phyloP scores from a whole-genome alignment of 2,888 invertebrate species.

The Ectemnius lituratus region DNA sequence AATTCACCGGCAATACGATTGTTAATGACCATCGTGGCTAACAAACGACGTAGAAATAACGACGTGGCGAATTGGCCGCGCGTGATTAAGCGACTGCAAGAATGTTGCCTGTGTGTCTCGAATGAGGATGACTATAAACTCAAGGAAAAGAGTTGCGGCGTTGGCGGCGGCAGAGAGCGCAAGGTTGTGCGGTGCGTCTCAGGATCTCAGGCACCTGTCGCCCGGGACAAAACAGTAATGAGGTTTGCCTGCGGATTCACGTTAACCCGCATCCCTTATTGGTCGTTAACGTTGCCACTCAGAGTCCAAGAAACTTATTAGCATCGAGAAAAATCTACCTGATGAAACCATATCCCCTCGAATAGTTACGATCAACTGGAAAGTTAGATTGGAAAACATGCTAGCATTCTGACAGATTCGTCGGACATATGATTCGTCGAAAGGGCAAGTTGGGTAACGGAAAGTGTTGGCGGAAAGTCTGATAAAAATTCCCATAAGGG shows the following conservation, averaged over 20 bases:
- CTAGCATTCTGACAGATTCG: too few relatives aligned
- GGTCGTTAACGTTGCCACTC: constrained; percentile 12
- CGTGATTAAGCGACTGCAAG: constrained; percentile 9
- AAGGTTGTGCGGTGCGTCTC: neutral
- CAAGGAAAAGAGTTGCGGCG: neutral
- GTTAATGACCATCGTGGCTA: neutral
- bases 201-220: constrained; percentile 41
- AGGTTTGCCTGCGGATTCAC: constrained; percentile 23
- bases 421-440: too few relatives aligned
- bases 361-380: neutral
- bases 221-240: constrained; percentile 28
- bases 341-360: too few relatives aligned
- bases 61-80: constrained; percentile 12
- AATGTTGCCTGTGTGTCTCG: constrained; percentile 14
- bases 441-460: too few relatives aligned
- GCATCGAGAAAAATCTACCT: too few relatives aligned
- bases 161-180: too few relatives aligned
- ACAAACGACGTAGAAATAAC: constrained; percentile 7
- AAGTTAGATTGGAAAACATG: neutral
- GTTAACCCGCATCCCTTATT: constrained; percentile 24
- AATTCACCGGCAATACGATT: too few relatives aligned
- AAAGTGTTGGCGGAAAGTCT: too few relatives aligned
- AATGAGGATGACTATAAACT: constrained; percentile 17
- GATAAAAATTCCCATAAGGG: too few relatives aligned
- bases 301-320: constrained; percentile 5